Evolutionary conservation across 2,113 vertebrate species (phyloP), one percentile per base, ranked within the genome.

Genomic region (Cephalopholis sonnerati): DNA sequence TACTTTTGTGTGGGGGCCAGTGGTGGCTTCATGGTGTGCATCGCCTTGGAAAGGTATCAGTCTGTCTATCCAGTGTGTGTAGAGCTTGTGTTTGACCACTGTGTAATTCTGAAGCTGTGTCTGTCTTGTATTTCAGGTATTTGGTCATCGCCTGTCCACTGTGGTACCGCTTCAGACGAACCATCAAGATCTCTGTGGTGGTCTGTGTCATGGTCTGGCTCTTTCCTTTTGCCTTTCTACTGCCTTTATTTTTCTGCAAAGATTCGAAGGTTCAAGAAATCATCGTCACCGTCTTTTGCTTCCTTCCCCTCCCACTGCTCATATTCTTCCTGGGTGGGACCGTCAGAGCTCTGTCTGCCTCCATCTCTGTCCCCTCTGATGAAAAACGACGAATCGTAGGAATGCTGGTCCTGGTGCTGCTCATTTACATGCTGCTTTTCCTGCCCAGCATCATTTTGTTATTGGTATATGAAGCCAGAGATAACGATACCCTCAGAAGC

Each of bases 311-410:
- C 29, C 82, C 76, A 39, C 22, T 74, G 22, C 9, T 39, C 29
- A 24, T 74, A 1, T 74, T 63, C 46, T 53, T 39, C 15, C 58
- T 85, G 11, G 16, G 16, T 17, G 48, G 16, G 48, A 50, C 48
- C 16, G 16, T 50, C 6, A 50, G 6, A 50, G 48, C 48, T 5
- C 74, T 88, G 36, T 48, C 57, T 18, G 20, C 4, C 5, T 51
- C 82, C 25, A 55, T 44, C 46, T 12, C 44, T 6, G 69, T 85
- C 17, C n/a, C 59, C 4, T 13, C 29, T 41, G 27, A 62, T 1
- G 87, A 85, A 27, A 82, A 82, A 73, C 77, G 50, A 29, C 55
- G 82, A 11, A 84, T 82, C 12, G 53, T 71, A 25, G 64, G 44
- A 25, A 44, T 59, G 10, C 27, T 88, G 66, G 32, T 66, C 15